phyloP scores from a whole-genome alignment of 2,113 vertebrate species.

The Pseudorhombus dupliciocellatus region DNA sequence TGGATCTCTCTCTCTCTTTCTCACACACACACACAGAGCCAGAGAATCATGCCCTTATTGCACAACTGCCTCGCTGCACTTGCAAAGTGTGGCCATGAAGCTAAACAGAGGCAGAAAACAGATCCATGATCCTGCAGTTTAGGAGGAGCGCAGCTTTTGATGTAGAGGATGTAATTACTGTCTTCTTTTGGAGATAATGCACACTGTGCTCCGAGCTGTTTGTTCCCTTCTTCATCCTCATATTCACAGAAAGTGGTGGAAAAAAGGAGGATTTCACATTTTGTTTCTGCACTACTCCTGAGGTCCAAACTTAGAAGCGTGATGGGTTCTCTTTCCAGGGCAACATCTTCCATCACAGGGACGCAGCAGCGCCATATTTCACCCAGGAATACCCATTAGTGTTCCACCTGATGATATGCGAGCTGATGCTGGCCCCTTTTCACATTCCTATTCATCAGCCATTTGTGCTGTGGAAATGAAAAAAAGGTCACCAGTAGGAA shows the following conservation, averaged over 20 bases:
- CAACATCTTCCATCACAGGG: background rate
- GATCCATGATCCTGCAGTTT: slow-evolving; percentile 58
- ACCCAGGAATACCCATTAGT: slow-evolving; percentile 56
- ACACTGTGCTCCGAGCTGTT: slow-evolving; percentile 24
- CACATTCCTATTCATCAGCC: slow-evolving; percentile 61
- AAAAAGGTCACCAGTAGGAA: slow-evolving; percentile 64
- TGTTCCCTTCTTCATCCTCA: slow-evolving; percentile 32
- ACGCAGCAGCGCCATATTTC: slow-evolving; percentile 20
- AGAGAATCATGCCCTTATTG: slow-evolving; percentile 47
- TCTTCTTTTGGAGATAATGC: slow-evolving; percentile 39
- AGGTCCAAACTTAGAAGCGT: background rate
- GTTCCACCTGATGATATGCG: slow-evolving; percentile 52
- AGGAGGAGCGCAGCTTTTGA: slow-evolving; percentile 45
- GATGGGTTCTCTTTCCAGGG: slow-evolving; percentile 13
- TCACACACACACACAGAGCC: slow-evolving; percentile 12
- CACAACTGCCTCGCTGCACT: slow-evolving; percentile 49
- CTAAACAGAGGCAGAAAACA: slow-evolving; percentile 34
- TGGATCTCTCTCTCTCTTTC: slow-evolving; percentile 29
- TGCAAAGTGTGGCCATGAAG: slow-evolving; percentile 51
- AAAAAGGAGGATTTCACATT: background rate
- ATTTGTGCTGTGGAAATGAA: slow-evolving; percentile 40
- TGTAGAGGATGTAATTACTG: slow-evolving; percentile 39
- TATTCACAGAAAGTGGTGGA: slow-evolving; percentile 12
- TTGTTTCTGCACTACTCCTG: slow-evolving; percentile 29
- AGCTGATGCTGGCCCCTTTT: slow-evolving; percentile 53